phyloP scores from a whole-genome alignment of 2,888 invertebrate genomes.

The Drosophila vallismaia region DNA sequence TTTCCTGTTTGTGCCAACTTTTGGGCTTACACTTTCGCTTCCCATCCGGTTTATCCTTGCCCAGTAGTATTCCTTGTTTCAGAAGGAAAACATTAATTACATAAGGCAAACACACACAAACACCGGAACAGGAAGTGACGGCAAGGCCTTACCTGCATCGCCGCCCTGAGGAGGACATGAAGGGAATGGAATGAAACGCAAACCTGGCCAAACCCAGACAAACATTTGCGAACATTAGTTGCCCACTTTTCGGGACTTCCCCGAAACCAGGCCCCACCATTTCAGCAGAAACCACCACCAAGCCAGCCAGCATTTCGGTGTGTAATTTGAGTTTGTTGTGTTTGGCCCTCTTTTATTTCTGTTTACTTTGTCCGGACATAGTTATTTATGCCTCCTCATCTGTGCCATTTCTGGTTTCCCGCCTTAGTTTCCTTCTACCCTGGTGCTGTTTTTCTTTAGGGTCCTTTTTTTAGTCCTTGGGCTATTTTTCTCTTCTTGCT shows the following conservation, averaged over 20 bases:
- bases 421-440: slow-evolving; percentile 17
- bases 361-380: slow-evolving; percentile 50
- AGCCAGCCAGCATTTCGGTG: slow-evolving; percentile 25
- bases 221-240: slow-evolving; percentile 52
- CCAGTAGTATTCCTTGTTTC: slow-evolving; percentile 8
- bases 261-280: not conserved
- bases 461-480: slow-evolving; percentile 25
- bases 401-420: slow-evolving; percentile 15
- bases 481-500: slow-evolving; percentile 17
- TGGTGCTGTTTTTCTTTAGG: slow-evolving; percentile 22
- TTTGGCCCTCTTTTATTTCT: slow-evolving; percentile 30
- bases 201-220: slow-evolving; percentile 50
- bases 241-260: slow-evolving; percentile 38
- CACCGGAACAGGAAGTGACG: slow-evolving; percentile 11
- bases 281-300: not conserved
- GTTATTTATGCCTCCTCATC: slow-evolving; percentile 62
- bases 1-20: slow-evolving; percentile 63
- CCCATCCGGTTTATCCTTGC: slow-evolving; percentile 3
- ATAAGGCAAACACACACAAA: slow-evolving; percentile 35
- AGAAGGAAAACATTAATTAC: slow-evolving; percentile 66
- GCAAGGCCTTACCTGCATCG: slow-evolving; percentile 23
- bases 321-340: slow-evolving; percentile 61
- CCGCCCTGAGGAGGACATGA: not conserved
- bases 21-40: slow-evolving; percentile 48
- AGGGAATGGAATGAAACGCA: slow-evolving; percentile 13